Evolutionary conservation across 2,113 vertebrate genomes (phyloP).

Genomic region (Chionodraco myersi): DNA sequence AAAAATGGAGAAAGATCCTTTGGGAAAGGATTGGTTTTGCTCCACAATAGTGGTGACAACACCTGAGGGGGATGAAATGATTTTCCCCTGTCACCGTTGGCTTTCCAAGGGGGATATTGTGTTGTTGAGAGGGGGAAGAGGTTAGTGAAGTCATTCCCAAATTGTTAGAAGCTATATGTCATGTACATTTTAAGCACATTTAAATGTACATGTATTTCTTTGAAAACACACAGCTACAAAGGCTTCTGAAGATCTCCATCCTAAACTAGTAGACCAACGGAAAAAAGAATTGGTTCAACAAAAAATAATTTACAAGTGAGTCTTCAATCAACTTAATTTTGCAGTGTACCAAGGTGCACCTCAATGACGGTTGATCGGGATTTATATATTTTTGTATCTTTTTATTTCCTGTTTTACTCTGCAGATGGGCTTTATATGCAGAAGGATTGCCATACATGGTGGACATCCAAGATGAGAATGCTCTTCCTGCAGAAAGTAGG

Average conservation of each 20-base stretch:
- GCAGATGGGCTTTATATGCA: constrained; percentile 29
- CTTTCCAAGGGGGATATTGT: constrained; percentile 47
- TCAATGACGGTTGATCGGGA: neutral
- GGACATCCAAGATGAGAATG: neutral
- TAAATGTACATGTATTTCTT: too few relatives aligned
- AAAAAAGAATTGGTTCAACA: constrained; percentile 40
- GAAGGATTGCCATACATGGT: constrained; percentile 3
- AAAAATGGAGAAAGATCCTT: constrained; percentile 61
- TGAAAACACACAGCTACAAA: constrained; percentile 41
- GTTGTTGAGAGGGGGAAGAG: constrained; percentile 57
- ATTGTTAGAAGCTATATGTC: neutral
- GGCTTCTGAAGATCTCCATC: constrained; percentile 50
- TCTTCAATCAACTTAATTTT: neutral
- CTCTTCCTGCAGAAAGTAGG: constrained; percentile 22
- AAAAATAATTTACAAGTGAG: constrained; percentile 56
- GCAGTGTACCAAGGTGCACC: neutral
- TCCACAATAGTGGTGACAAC: constrained; percentile 45
- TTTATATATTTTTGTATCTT: neutral
- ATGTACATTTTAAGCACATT: neutral
- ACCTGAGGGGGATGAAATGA: constrained; percentile 42
- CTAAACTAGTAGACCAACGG: constrained; percentile 37
- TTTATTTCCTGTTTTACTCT: neutral
- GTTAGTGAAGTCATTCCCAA: constrained; percentile 27
- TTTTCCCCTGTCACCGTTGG: constrained; percentile 73
- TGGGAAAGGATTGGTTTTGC: constrained; percentile 71